Evolutionary conservation across 2,113 vertebrate genomes (phyloP).

Genomic region (Chamaetylas fuelleborni): DNA sequence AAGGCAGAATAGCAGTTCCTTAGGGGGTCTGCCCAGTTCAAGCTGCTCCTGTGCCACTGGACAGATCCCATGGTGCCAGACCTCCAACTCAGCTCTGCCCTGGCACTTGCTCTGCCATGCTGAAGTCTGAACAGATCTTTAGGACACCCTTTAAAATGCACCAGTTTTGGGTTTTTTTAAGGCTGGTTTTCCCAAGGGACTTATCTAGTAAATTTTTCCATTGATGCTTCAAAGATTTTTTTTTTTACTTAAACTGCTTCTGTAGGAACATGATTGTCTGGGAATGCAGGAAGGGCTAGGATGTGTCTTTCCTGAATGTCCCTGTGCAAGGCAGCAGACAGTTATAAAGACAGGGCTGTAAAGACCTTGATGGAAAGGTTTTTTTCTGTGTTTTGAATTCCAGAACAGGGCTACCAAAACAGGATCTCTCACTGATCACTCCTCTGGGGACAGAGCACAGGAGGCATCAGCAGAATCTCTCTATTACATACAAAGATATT

Average conservation of each 20-base stretch:
- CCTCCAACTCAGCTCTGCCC: neutral
- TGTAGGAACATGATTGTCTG: neutral
- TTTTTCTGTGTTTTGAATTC: neutral
- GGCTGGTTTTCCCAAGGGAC: neutral
- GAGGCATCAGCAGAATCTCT: neutral
- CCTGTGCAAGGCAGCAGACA: neutral
- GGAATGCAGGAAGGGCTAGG: neutral
- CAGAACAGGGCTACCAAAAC: neutral
- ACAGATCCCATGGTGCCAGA: neutral
- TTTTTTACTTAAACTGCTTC: neutral
- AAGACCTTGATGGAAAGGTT: neutral
- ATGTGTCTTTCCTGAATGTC: neutral
- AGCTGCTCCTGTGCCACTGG: neutral
- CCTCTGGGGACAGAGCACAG: neutral
- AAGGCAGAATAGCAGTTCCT: neutral
- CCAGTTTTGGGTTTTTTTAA: neutral
- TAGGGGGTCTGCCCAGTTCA: rapidly evolving
- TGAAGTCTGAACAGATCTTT: rapidly evolving
- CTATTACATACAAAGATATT: neutral
- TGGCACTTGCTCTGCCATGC: neutral
- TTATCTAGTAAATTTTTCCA: neutral
- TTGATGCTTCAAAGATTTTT: neutral
- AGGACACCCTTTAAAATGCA: rapidly evolving
- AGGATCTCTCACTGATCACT: neutral
- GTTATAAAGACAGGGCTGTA: neutral